Evolutionary conservation across 2,888 invertebrate species (phyloP).

Genomic region (Argynnis bischoffii): DNA sequence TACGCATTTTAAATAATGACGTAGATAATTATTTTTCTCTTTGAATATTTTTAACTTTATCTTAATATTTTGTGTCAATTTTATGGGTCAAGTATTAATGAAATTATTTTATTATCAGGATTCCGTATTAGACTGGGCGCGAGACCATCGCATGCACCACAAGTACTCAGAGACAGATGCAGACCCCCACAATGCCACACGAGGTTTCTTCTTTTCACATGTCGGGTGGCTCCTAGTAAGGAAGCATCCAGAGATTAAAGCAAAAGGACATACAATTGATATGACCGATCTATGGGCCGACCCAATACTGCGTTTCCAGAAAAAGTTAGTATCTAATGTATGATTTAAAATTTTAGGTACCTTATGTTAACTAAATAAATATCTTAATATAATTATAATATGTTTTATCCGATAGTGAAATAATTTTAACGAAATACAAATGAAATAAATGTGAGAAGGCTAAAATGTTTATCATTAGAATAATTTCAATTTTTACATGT

Average conservation of each 20-base stretch:
- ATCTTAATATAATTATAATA: no score
- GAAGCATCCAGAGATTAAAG: slow-evolving; percentile 95
- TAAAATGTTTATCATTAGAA: no score
- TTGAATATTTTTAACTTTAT: no score
- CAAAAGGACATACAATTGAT: slow-evolving; percentile 93
- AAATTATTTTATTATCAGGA: slow-evolving; percentile 74
- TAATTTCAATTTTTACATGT: no score
- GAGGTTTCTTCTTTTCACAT: slow-evolving; percentile 98
- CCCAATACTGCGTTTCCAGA: slow-evolving; percentile 91
- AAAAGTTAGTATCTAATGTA: slow-evolving; percentile 84
- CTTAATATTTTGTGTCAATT: no score
- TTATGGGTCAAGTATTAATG: not conserved
- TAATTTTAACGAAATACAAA: no score
- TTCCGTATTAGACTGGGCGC: slow-evolving; percentile 89
- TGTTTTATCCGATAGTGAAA: no score
- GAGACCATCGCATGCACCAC: slow-evolving; percentile 93
- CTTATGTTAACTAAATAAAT: not conserved
- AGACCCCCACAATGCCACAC: slow-evolving; percentile 94
- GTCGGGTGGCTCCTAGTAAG: slow-evolving; percentile 95
- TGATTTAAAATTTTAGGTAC: not conserved
- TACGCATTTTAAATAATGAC: not conserved
- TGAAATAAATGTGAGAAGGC: no score
- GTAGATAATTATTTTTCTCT: not conserved
- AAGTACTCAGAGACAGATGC: slow-evolving; percentile 97
- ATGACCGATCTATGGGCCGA: slow-evolving; percentile 91